These are phyloP conservation scores for Saimiri boliviensis DNA, from an alignment of 2,113 vertebrate species.

Conservation along the genomic window DNA sequence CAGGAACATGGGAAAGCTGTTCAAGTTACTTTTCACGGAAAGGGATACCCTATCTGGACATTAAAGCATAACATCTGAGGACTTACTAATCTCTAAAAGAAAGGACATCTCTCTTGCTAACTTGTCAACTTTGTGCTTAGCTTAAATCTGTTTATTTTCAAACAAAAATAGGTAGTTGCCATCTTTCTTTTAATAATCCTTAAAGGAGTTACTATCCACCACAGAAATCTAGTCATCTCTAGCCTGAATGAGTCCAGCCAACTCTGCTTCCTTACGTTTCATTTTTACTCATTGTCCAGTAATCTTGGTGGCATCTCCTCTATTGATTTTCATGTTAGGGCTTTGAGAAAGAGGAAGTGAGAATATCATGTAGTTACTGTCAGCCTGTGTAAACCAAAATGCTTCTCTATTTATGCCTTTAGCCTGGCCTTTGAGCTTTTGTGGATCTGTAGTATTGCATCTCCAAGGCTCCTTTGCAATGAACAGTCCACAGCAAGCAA, in stretches of 20 bases:
- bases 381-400: background rate
- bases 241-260: background rate
- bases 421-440: background rate
- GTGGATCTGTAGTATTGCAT: background rate
- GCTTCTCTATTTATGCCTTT: background rate
- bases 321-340: background rate
- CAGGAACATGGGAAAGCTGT: background rate
- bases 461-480: slow-evolving; percentile 38
- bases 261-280: background rate
- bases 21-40: background rate
- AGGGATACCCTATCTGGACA: background rate
- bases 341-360: background rate
- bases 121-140: background rate
- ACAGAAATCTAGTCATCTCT: background rate
- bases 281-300: slow-evolving; percentile 38
- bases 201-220: background rate
- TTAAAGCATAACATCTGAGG: background rate
- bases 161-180: background rate
- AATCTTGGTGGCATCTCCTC: background rate
- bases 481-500: background rate
- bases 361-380: background rate
- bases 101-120: background rate
- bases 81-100: background rate
- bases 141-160: background rate
- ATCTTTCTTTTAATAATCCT: background rate